Evolutionary conservation across 2,113 vertebrate genomes (phyloP).

Genomic region (Apistogramma diplotaenia): DNA sequence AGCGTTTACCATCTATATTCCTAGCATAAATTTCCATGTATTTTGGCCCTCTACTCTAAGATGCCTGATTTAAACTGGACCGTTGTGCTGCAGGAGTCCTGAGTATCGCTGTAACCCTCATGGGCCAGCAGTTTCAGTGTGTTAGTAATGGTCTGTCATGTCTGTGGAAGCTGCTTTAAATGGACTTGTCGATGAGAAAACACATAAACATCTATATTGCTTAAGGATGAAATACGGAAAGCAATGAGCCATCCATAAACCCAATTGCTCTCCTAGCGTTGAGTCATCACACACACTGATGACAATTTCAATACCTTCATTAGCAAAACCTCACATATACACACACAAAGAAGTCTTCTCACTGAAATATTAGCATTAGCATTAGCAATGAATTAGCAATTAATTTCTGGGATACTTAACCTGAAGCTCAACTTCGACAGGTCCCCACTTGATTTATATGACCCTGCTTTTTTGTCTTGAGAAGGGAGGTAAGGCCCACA

Average conservation of each 20-base stretch:
- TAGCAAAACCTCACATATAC: slow-evolving; percentile 19
- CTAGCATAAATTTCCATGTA: background rate
- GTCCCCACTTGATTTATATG: background rate
- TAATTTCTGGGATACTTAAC: background rate
- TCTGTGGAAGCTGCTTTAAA: slow-evolving; percentile 45
- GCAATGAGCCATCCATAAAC: slow-evolving; percentile 62
- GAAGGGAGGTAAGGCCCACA: background rate
- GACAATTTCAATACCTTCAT: slow-evolving; percentile 57
- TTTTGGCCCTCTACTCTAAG: background rate
- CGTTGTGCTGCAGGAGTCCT: background rate
- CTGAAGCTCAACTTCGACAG: background rate
- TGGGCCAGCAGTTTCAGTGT: background rate
- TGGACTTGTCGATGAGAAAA: slow-evolving; percentile 46
- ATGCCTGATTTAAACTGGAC: background rate
- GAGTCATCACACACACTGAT: slow-evolving; percentile 52
- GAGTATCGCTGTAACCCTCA: background rate
- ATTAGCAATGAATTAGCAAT: background rate
- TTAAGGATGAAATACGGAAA: slow-evolving; percentile 55
- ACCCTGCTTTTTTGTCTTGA: background rate
- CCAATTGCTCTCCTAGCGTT: slow-evolving; percentile 37
- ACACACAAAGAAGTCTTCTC: background rate
- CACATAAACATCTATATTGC: slow-evolving; percentile 50
- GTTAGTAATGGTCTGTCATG: slow-evolving; percentile 39
- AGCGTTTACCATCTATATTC: background rate
- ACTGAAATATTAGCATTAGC: background rate